Percentiles rank a stretch among this genome's conserved stretches.
phyloP scores from a whole-genome alignment of 2,888 invertebrate species.

The Eudemis profundana region DNA sequence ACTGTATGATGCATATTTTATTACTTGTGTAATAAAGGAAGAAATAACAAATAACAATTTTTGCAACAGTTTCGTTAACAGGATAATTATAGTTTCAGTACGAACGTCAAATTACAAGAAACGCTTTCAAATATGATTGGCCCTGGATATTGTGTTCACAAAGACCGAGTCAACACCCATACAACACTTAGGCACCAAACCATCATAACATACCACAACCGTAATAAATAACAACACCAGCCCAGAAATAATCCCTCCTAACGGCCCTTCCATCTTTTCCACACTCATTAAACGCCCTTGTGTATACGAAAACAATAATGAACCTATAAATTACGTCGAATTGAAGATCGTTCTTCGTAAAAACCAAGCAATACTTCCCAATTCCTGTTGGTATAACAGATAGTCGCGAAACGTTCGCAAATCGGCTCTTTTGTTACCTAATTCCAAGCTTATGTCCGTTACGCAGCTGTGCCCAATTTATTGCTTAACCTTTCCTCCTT shows the following conservation, averaged over 20 bases:
- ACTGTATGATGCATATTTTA: too few species aligned
- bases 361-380: constrained; percentile 38
- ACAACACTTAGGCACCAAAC: too few species aligned
- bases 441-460: constrained; percentile 78
- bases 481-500: constrained; percentile 81
- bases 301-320: constrained; percentile 39
- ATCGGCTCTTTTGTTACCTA: constrained; percentile 79
- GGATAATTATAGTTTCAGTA: too few species aligned
- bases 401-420: constrained; percentile 65
- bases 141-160: too few species aligned
- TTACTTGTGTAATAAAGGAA: too few species aligned
- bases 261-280: constrained; percentile 15
- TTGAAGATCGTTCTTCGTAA: constrained; percentile 37
- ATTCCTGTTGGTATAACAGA: constrained; percentile 44
- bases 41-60: too few species aligned
- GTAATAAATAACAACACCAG: too few species aligned
- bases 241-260: neutral
- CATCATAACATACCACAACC: too few species aligned
- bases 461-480: constrained; percentile 79
- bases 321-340: constrained; percentile 36
- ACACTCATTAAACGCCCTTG: constrained; percentile 15
- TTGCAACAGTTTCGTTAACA: too few species aligned
- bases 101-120: too few species aligned
- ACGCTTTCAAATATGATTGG: too few species aligned
- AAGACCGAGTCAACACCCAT: too few species aligned